Base-by-base conservation (phyloP, 2,888 invertebrate species). In the Anorthoa munda region DNA sequence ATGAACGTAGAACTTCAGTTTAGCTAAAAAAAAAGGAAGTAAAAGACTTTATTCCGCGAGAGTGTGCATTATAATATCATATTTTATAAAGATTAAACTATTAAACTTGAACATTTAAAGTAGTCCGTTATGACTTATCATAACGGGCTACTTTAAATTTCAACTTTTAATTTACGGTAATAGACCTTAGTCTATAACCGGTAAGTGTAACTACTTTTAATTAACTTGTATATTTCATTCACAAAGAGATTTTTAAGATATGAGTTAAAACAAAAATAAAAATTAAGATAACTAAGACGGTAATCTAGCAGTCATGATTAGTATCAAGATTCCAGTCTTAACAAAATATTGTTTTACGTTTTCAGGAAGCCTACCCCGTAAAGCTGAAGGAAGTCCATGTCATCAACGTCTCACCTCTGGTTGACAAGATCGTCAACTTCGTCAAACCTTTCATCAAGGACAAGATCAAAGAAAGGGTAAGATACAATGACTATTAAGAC, bases 401-500 rank as follows among this genome's bases (percentile, higher is more conserved):
- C 1, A 97, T 98, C 89, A 98, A 98, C 91, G 97, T 98, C 5
- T 98, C 98, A 2, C 98, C 98, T 0, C 93, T 98, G 53, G 98
- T 98, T 50, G 98, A 98, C 91, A 98, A 98, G 79, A 98, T 98
- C 82, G 97, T 98, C 86, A 98, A 97, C 90, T 98, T 98, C 92
- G 98, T 98, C 31, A 98, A 98, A 91, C 98, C 98, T 0, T 98
- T 98, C 95, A 96, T 98, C 82, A 98, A 98, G 94, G 98, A 98
- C 91, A 98, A 98, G 97, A 98, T 98, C 88, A 97, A 97, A 89
- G 98, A 98, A 88, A 97, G 98, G 87, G 96, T 96, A 90, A 94
- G 93, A n/a, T 31, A 17, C 3, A 13, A 5, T 9, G 18, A 18
- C 4, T 2, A 26, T 4, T 39, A 39, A 7, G 31, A 15, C 4